phyloP scores from a whole-genome alignment of 2,888 invertebrate species.

The Noctua fimbriata region DNA sequence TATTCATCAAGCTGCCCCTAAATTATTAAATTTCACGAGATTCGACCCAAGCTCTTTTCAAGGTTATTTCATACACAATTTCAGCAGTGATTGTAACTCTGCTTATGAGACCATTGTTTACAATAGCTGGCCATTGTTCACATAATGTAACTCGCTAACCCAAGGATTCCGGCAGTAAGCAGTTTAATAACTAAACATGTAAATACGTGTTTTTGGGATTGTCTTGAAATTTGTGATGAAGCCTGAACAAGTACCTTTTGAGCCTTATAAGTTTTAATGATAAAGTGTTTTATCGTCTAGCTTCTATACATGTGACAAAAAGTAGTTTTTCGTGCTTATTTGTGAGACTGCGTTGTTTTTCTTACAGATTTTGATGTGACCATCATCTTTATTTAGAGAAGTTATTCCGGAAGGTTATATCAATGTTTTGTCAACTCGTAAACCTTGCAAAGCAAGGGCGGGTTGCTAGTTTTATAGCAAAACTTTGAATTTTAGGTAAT shows the following conservation, averaged over 20 bases:
- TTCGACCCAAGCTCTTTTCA: neutral
- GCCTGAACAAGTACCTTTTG: conserved; percentile 25
- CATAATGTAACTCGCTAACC: conserved; percentile 1
- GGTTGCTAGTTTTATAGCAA: neutral
- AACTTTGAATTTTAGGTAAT: neutral
- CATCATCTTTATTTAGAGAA: neutral
- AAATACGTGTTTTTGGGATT: conserved; percentile 29
- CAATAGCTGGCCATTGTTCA: conserved; percentile 22
- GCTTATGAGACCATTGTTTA: conserved; percentile 26
- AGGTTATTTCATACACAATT: conserved; percentile 21
- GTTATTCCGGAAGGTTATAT: neutral
- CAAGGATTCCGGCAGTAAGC: conserved; percentile 22
- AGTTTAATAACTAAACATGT: conserved; percentile 46
- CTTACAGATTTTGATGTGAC: neutral
- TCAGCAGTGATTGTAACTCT: conserved; percentile 13
- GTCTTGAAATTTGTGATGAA: conserved; percentile 40
- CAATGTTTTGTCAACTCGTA: neutral
- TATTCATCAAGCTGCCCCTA: neutral
- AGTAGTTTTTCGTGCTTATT: neutral
- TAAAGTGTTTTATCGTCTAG: conserved; percentile 12
- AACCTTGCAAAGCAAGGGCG: neutral
- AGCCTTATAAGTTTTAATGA: conserved; percentile 17
- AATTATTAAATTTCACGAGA: conserved; percentile 6
- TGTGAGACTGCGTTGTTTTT: neutral
- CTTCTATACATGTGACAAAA: neutral